Evolutionary conservation across 1,140 invertebrate species (phyloP).

Genomic region (Drusus annulatus): DNA sequence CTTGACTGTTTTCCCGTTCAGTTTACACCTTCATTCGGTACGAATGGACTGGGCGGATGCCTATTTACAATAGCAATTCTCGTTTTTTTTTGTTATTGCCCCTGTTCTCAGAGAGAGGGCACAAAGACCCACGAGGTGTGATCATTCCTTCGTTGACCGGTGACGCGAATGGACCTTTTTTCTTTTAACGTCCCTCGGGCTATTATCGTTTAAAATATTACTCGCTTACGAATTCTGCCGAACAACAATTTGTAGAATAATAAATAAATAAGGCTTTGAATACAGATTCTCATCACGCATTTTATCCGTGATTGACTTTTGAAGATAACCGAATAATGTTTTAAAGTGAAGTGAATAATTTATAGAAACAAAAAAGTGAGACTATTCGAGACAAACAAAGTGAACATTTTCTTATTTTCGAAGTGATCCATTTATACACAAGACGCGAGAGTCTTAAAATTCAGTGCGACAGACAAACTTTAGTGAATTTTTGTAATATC

Average conservation of each 20-base stretch:
- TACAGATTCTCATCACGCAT: background rate
- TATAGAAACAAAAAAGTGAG: too few relatives aligned
- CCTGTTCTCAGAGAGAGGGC: slow-evolving; percentile 35
- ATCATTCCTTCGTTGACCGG: slow-evolving; percentile 54
- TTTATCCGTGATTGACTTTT: background rate
- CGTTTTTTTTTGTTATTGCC: slow-evolving; percentile 42
- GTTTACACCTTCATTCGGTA: slow-evolving; percentile 51
- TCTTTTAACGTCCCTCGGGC: slow-evolving; percentile 7
- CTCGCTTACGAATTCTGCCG: background rate
- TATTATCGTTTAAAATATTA: slow-evolving; percentile 14
- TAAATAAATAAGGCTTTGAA: background rate
- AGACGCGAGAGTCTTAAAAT: too few relatives aligned
- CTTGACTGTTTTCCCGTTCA: slow-evolving; percentile 35
- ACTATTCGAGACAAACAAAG: too few relatives aligned
- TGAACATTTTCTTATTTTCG: too few relatives aligned
- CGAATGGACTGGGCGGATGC: slow-evolving; percentile 51
- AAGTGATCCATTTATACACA: too few relatives aligned
- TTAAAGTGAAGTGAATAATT: slow-evolving; percentile 9
- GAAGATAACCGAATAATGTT: background rate
- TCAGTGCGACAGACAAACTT: too few relatives aligned
- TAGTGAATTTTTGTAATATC: too few relatives aligned
- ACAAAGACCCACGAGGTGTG: slow-evolving; percentile 13
- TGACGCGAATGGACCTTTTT: slow-evolving; percentile 44
- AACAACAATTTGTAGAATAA: background rate
- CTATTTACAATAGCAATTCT: slow-evolving; percentile 44